Conservation (phyloP, 2,113 vertebrate species). For the Aramus guarauna region DNA sequence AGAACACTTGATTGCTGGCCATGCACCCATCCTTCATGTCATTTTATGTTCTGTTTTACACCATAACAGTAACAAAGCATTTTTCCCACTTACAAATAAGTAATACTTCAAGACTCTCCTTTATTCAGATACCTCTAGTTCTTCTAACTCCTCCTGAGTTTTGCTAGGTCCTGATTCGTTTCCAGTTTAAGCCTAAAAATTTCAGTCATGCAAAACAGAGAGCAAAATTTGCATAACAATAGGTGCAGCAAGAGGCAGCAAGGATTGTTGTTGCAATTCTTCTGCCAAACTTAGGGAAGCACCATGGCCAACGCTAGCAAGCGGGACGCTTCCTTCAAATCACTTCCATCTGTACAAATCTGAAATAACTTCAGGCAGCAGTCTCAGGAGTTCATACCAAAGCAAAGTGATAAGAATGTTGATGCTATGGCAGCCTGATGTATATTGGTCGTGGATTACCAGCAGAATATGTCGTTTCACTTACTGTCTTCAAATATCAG, state of each 20-base stretch:
- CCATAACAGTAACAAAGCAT: background rate
- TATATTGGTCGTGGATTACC: background rate
- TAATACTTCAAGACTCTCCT: background rate
- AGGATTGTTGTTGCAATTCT: background rate
- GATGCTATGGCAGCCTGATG: background rate
- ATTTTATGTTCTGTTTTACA: background rate
- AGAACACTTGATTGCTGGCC: background rate
- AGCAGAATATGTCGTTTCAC: background rate
- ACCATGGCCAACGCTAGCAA: background rate
- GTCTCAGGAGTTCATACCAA: background rate
- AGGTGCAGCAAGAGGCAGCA: background rate
- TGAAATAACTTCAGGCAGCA: background rate
- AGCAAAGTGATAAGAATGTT: background rate
- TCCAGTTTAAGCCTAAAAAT: background rate
- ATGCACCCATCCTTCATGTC: background rate
- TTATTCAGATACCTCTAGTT: background rate
- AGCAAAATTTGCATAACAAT: background rate
- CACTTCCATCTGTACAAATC: background rate
- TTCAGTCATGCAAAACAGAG: background rate
- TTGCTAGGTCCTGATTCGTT: background rate
- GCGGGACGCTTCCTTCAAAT: background rate
- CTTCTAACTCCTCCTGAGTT: background rate
- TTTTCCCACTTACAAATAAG: background rate
- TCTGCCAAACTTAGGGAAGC: background rate
- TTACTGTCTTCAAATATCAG: background rate